Percentiles rank a stretch among this genome's conserved stretches.
Conservation (phyloP, 2,797 vertebrate species). For the Brachyrhaphis roseni region DNA sequence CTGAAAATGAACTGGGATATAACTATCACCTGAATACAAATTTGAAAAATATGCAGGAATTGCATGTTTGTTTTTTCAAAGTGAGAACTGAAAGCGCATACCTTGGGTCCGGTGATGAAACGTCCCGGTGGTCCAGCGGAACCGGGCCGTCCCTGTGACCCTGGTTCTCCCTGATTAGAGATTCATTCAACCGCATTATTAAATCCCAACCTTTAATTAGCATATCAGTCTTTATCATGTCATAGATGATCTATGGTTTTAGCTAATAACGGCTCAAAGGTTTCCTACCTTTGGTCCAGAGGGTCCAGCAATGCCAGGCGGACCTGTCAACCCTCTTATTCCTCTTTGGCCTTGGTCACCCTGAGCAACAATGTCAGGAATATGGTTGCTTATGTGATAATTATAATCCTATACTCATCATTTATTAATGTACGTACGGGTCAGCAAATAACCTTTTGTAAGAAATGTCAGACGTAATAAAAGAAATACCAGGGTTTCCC, state of each 20-base stretch:
- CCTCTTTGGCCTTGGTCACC: slow-evolving; percentile 91
- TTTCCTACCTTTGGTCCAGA: slow-evolving; percentile 85
- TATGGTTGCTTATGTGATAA: slow-evolving; percentile 3
- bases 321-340: slow-evolving; percentile 85
- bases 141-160: slow-evolving; percentile 82
- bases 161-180: slow-evolving; percentile 87
- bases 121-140: slow-evolving; percentile 86
- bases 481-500: too few species aligned
- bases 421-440: neutral
- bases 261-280: neutral
- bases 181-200: slow-evolving; percentile 4
- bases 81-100: slow-evolving; percentile 49
- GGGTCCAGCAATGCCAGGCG: slow-evolving; percentile 84
- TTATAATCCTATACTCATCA: neutral
- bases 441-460: neutral
- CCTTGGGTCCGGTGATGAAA: slow-evolving; percentile 86
- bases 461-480: neutral
- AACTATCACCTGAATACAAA: neutral
- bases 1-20: neutral
- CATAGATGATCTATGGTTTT: neutral
- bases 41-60: neutral
- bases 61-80: neutral
- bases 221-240: neutral
- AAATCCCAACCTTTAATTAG: neutral
- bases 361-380: slow-evolving; percentile 58